Evolutionary conservation across 2,113 vertebrate genomes (phyloP), one percentile per base, ranked within the genome.

Genomic region (Cynoglossus semilaevis): DNA sequence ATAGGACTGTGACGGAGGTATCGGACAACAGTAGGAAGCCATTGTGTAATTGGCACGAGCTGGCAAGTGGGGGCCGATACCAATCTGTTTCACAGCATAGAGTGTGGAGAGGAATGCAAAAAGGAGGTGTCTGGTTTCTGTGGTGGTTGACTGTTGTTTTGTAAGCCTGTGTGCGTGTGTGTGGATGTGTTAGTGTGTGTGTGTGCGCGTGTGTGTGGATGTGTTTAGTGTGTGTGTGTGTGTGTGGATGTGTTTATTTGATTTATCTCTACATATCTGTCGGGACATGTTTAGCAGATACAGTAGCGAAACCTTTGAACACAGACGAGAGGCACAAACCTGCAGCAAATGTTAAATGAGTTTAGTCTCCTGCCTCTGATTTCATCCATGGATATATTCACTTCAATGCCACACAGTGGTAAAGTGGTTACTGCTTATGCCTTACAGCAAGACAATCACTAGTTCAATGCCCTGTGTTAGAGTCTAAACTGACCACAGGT

Each of bases 41-140:
- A 66, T 71, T 82, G 79, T 82, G 56, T 70, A 70, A 70, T 70
- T 74, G 75, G 67, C 58, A 53, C 55, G 58, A 61, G 70, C 56
- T 40, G 48, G 51, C 57, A 45, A 60, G 22, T 76, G 79, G 70
- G 71, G 67, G 80, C 77, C 44, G 73, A 76, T 81, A 80, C 65
- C 79, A 86, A 85, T 81, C 74, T 85, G 83, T 86, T 81, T 74
- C 70, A 77, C 82, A 80, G 72, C 72, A 77, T 75, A 79, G 79
- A 74, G 78, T 85, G 80, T 76, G 78, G 73, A 79, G 67, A 79
- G 68, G 79, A 85, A 84, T 80, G 82, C 73, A 38, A 29, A 74
- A 77, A 76, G 85, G 71, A 79, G 81, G 81, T 77, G 85, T 84
- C 57, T 82, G 41, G 65, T 84, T 76, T 84, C 83, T 84, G 69